Conservation (phyloP, 2,888 invertebrate genomes). For the Epiblema foenella region DNA sequence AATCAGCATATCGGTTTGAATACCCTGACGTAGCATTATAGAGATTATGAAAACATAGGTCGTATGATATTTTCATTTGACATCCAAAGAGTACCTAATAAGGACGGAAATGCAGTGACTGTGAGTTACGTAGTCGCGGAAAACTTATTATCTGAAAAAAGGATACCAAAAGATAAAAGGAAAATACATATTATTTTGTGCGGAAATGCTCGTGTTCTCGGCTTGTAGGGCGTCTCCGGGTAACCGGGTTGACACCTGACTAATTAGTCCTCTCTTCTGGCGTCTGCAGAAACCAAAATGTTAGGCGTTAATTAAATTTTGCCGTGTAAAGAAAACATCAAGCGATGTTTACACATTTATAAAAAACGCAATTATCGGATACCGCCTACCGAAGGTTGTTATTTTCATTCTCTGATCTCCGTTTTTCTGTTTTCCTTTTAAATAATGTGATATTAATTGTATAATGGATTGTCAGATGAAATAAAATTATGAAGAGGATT, state of each 20-base stretch:
- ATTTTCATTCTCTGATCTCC: neutral
- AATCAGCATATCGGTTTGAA: conserved; percentile 32
- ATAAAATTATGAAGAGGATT: no score
- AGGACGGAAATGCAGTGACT: conserved; percentile 24
- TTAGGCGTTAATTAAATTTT: conserved; percentile 41
- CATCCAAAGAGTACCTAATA: conserved; percentile 16
- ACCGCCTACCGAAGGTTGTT: neutral
- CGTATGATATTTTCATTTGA: conserved; percentile 10
- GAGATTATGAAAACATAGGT: conserved; percentile 29
- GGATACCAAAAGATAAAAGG: conserved; percentile 42
- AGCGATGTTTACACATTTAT: conserved; percentile 6
- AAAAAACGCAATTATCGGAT: neutral
- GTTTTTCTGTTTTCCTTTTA: neutral
- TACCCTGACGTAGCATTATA: conserved; percentile 26
- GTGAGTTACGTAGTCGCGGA: conserved; percentile 28
- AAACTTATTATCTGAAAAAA: conserved; percentile 36
- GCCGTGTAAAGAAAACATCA: conserved; percentile 10
- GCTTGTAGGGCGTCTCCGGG: conserved; percentile 26
- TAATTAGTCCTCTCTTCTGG: conserved; percentile 39
- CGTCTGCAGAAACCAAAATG: conserved; percentile 32
- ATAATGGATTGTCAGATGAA: no score
- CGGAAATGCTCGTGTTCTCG: conserved; percentile 27
- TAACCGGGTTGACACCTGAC: conserved; percentile 40
- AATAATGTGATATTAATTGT: no score
- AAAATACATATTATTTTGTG: conserved; percentile 31